Evolutionary conservation across 2,113 vertebrate genomes (phyloP), one percentile per base, ranked within the genome.

Genomic region (Gnathonemus longibarbis): DNA sequence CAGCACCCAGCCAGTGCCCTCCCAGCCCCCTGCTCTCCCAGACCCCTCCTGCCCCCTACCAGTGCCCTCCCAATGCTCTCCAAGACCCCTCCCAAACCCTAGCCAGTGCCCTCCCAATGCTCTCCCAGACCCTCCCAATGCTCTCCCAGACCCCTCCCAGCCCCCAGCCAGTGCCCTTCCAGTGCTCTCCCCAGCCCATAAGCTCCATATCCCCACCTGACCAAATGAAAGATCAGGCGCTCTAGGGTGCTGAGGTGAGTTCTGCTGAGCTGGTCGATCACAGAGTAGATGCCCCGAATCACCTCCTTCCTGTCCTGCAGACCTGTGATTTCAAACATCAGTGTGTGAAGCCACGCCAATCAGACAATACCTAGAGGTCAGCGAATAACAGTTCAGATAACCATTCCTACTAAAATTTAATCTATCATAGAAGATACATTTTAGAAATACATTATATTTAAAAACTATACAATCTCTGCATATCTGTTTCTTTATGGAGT

Each of bases 201-300:
- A 49, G 35, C 70, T n/a, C 24, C 39, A 3, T 15, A 39, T 21
- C 48, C 90, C 17, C 95, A 99, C 98, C 98, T 98, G 95, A 99
- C 98, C 13, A 99, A 95, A 93, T 99, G 98, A 94, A 99, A 99
- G 91, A 99, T 97, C 87, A 99, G 97, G 39, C 99, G 97, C 89
- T 99, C 99, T 92, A 99, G 93, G 15, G 98, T 99, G 94, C 95
- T 98, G 19, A 99, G 96, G 91, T 99, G 98, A 90, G 97, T 98
- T 93, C 98, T 97, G 91, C 97, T 98, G 42, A 99, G 96, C 94
- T 99, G 99, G 93, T 99, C 98, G 0, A 99, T 98, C 90, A 99
- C 95, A 0, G 98, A 98, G 91, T 99, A 99, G 3, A 99, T 97
- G 0, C 97, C 97, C 88, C 96, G 94, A 90, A 98, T 95, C 0